phyloP scores from a whole-genome alignment of 2,888 invertebrate species.

The Buathra laborator region DNA sequence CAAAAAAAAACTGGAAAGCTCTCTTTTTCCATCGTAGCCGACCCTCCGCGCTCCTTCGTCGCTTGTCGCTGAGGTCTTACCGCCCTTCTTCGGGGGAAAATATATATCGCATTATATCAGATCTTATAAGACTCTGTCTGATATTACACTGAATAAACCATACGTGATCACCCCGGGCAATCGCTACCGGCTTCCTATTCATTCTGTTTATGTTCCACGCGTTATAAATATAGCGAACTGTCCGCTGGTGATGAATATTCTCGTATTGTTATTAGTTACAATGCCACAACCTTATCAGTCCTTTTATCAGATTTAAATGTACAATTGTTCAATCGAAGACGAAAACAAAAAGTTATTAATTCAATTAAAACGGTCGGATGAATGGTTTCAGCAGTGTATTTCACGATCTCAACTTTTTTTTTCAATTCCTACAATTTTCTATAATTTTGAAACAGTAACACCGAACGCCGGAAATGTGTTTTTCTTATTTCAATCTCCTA shows the following conservation, averaged over 20 bases:
- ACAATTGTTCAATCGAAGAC: too few species aligned
- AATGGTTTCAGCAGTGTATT: too few species aligned
- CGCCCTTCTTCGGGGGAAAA: conserved; percentile 62
- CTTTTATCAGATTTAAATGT: too few species aligned
- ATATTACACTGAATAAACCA: conserved; percentile 68
- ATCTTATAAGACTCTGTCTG: conserved; percentile 63
- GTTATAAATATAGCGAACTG: conserved; percentile 43
- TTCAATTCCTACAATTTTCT: too few species aligned
- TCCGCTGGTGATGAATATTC: neutral
- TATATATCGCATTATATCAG: conserved; percentile 69
- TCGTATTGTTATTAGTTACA: neutral
- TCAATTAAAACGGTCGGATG: too few species aligned
- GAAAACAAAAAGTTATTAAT: too few species aligned
- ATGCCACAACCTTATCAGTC: neutral
- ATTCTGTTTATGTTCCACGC: conserved; percentile 12
- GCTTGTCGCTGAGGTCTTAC: conserved; percentile 68
- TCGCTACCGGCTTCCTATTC: conserved; percentile 36
- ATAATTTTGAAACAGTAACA: too few species aligned
- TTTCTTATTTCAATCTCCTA: too few species aligned
- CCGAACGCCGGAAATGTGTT: too few species aligned
- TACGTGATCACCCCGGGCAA: conserved; percentile 62
- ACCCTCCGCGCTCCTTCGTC: conserved; percentile 12
- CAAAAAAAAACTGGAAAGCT: conserved; percentile 68
- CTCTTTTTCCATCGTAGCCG: conserved; percentile 55
- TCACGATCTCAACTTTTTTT: too few species aligned